Base-by-base conservation (phyloP, 2,113 vertebrate species). In the Proteles cristata region DNA sequence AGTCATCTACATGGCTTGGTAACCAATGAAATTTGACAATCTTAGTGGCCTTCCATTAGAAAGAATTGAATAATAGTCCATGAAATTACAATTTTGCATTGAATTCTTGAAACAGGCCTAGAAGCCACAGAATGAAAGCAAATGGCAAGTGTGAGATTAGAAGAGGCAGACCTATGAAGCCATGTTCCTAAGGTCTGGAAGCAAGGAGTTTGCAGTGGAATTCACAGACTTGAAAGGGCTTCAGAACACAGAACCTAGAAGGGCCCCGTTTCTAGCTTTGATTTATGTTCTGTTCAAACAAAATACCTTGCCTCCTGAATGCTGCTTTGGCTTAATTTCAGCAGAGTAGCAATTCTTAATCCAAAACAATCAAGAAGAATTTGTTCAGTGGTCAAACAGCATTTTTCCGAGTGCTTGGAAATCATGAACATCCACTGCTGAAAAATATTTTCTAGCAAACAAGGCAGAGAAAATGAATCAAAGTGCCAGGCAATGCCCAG, bases 21-120 rank as follows among this genome's bases (percentile, higher is more conserved):
- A 80, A 94, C 92, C 83, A 93, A 94, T 94, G 94, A 96, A 95
- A 96, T 84, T 45, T 58, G 84, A 91, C 88, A 31, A 88, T 95
- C 96, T 97, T 43, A 88, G 53, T 89, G 87, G n/a, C 31, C 73
- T 97, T 90, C 68, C 66, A 26, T 90, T 97, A 94, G 88, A 93
- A 89, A 81, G 45, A 96, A 95, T 97, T 96, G 71, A 43, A n/a
- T 95, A 96, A 91, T 80, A 92, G n/a, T 96, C 80, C 94, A 97
- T 95, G 87, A 97, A 97, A 96, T 98, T 74, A 71, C 92, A 97
- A 97, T 97, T 97, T 92, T 94, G 90, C 48, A 81, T 71, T 85
- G 76, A 81, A 73, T 98, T 98, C 96, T 97, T 96, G 90, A 97
- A 94, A 96, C 48, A 71, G 82, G 39, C 88, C 55, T 85, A 16